A percentile compares a stretch with the other conserved stretches of the same genome.
These are phyloP conservation scores for Congeria kusceri DNA, from an alignment of 2,888 invertebrate genomes.

Conservation along the genomic window DNA sequence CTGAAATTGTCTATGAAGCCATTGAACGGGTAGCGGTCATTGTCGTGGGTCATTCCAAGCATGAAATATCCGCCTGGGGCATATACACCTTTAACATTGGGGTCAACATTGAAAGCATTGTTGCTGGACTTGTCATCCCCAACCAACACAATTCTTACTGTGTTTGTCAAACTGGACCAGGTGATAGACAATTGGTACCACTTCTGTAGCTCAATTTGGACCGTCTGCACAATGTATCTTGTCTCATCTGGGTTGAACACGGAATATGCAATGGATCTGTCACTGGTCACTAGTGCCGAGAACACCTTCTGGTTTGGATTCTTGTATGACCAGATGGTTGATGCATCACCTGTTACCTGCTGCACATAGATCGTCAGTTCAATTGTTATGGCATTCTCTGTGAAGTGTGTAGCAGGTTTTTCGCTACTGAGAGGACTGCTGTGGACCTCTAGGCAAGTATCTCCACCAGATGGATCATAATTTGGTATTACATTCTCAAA, in stretches of 20 bases:
- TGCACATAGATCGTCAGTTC: constrained; percentile 70
- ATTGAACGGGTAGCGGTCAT: constrained; percentile 56
- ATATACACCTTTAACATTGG: constrained; percentile 37
- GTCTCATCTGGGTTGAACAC: constrained; percentile 15
- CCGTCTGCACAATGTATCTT: constrained; percentile 21
- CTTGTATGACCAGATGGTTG: constrained; percentile 70
- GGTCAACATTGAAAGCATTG: constrained; percentile 16
- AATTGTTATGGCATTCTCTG: constrained; percentile 63
- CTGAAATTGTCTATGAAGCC: constrained; percentile 72
- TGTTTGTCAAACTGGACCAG: constrained; percentile 55
- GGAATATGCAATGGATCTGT: constrained; percentile 44
- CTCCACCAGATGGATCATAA: constrained; percentile 40
- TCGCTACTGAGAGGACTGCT: constrained; percentile 53
- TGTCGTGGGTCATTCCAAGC: constrained; percentile 65
- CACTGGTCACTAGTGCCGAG: constrained; percentile 55
- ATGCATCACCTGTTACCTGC: constrained; percentile 38
- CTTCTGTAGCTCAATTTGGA: constrained; percentile 49
- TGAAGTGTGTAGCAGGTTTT: constrained; percentile 51
- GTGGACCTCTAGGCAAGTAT: constrained; percentile 57
- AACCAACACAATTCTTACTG: constrained; percentile 56
- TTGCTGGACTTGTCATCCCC: constrained; percentile 34
- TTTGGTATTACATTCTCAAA: constrained; percentile 48
- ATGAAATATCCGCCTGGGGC: constrained; percentile 69
- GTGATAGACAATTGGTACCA: constrained; percentile 75
- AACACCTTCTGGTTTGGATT: constrained; percentile 26